Evolutionary conservation across 2,888 invertebrate species (phyloP).

Genomic region (Ectemnius lituratus): DNA sequence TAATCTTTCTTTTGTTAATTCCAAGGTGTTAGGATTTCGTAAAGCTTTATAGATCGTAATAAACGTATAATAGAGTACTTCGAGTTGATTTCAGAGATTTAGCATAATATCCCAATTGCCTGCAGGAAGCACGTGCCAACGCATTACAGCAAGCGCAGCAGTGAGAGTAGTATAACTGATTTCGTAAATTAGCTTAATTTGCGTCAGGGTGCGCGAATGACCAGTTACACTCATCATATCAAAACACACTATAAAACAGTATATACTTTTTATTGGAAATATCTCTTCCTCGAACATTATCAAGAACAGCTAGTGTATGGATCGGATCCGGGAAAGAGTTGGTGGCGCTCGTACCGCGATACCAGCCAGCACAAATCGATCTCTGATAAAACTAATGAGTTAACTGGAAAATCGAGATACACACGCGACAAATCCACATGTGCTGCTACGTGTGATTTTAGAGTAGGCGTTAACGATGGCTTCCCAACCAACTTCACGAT

Average conservation of each 20-base stretch:
- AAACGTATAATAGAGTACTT: neutral
- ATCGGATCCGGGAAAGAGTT: too few relatives aligned
- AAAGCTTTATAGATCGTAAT: too few relatives aligned
- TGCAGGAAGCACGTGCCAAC: conserved; percentile 55
- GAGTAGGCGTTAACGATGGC: conserved; percentile 62
- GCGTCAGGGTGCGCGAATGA: conserved; percentile 24
- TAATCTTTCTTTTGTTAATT: too few relatives aligned
- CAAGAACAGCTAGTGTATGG: too few relatives aligned
- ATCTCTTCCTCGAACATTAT: too few relatives aligned
- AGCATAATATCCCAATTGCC: conserved; percentile 29
- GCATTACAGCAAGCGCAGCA: conserved; percentile 31
- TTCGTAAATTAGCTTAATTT: conserved; percentile 60
- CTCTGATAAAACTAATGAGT: conserved; percentile 9
- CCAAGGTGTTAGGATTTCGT: too few relatives aligned
- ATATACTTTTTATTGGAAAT: too few relatives aligned
- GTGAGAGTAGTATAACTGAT: conserved; percentile 49
- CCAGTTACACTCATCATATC: neutral
- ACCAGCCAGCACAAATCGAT: neutral
- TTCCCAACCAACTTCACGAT: conserved; percentile 34
- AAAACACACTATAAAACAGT: too few relatives aligned
- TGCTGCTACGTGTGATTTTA: conserved; percentile 32
- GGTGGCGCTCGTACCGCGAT: too few relatives aligned
- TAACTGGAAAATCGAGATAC: conserved; percentile 23
- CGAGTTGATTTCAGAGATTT: conserved; percentile 44
- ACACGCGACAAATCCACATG: conserved; percentile 22